Percentiles rank a stretch among this genome's conserved stretches.
Conservation (phyloP, 1,140 invertebrate genomes). For the Antheraea pernyi region DNA sequence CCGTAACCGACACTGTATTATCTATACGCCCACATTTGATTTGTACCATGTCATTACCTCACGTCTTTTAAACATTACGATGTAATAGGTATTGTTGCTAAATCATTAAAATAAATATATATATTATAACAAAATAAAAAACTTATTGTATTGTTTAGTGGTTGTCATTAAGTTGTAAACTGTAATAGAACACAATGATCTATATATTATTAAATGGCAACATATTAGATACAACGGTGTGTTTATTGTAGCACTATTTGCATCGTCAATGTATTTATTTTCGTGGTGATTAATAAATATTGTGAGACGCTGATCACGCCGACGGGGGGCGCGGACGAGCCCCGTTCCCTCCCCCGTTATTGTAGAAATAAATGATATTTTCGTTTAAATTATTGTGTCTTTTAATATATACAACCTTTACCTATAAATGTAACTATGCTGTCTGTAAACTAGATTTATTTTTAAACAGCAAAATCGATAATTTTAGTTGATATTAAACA, state of each 20-base stretch:
- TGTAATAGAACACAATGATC: constrained; percentile 44
- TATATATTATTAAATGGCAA: constrained; percentile 52
- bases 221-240: constrained; percentile 54
- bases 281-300: constrained; percentile 68
- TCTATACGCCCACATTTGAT: constrained; percentile 34
- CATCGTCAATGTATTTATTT: constrained; percentile 69
- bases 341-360: constrained; percentile 57
- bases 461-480: too few relatives aligned
- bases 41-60: constrained; percentile 71
- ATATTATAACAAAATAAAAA: not conserved
- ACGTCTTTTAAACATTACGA: constrained; percentile 62
- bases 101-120: constrained; percentile 39
- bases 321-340: constrained; percentile 32
- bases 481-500: too few relatives aligned
- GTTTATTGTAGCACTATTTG: constrained; percentile 35
- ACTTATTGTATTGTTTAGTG: constrained; percentile 58
- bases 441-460: too few relatives aligned
- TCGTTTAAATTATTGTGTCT: constrained; percentile 70
- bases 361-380: constrained; percentile 79
- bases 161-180: constrained; percentile 54
- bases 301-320: constrained; percentile 68
- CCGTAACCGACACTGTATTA: too few relatives aligned
- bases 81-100: constrained; percentile 63
- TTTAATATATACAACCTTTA: constrained; percentile 18
- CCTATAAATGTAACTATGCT: too few relatives aligned